Percentiles rank a stretch among this genome's conserved stretches.
These are phyloP conservation scores for Spinus olivaceus DNA, from an alignment of 2,797 vertebrate genomes.

Conservation along the genomic window DNA sequence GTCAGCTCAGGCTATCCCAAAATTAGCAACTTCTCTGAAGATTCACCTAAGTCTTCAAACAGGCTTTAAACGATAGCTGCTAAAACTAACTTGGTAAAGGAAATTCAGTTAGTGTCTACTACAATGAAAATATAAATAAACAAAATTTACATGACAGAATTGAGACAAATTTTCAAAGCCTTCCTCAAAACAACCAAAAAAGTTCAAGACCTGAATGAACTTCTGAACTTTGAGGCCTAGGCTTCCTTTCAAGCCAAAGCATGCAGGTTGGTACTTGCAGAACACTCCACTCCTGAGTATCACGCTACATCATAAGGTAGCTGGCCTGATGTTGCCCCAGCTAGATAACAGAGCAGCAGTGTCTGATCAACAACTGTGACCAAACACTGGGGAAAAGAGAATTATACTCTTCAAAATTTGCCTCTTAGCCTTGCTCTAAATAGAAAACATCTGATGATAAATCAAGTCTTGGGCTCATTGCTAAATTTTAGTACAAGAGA, in stretches of 20 bases:
- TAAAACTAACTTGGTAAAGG: neutral
- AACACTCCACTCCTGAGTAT: neutral
- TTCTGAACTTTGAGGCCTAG: neutral
- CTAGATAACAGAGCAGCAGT: conserved; percentile 51
- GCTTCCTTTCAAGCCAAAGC: neutral
- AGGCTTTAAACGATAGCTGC: neutral
- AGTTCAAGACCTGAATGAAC: neutral
- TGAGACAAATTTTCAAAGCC: neutral
- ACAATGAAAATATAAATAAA: neutral
- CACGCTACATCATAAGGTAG: conserved; percentile 14
- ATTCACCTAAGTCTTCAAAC: neutral
- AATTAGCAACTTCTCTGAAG: neutral
- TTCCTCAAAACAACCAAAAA: neutral
- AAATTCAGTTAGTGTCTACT: neutral
- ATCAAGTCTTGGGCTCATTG: neutral
- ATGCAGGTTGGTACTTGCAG: neutral
- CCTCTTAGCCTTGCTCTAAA: conserved; percentile 7
- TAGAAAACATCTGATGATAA: conserved; percentile 50
- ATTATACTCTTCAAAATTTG: neutral
- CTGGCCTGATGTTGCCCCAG: neutral
- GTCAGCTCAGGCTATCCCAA: neutral
- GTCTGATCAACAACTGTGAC: conserved; percentile 31
- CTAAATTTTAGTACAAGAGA: conserved; percentile 5
- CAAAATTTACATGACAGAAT: neutral
- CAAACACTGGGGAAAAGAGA: conserved; percentile 2